phyloP scores from a whole-genome alignment of 2,888 invertebrate species.

The Ephialtes manifestator region DNA sequence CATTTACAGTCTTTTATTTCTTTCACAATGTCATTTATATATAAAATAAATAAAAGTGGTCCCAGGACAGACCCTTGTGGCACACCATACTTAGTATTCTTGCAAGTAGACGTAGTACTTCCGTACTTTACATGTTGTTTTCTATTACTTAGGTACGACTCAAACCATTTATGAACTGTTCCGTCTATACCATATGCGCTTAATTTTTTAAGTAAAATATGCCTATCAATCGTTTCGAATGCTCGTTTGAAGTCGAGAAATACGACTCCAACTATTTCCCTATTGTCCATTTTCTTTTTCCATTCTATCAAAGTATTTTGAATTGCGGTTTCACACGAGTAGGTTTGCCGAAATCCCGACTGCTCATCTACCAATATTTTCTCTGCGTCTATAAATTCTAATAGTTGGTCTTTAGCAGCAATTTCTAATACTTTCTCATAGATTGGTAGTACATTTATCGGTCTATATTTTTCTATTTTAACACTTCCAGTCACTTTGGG shows the following conservation, averaged over 20 bases:
- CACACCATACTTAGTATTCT: background rate
- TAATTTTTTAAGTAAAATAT: constrained; percentile 4
- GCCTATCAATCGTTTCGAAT: constrained; percentile 25
- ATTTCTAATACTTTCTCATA: constrained; percentile 36
- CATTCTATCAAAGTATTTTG: constrained; percentile 39
- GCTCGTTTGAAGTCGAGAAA: constrained; percentile 37
- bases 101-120: background rate
- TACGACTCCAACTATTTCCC: constrained; percentile 8
- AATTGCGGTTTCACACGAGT: constrained; percentile 34
- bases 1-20: background rate
- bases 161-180: background rate
- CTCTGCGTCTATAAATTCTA: background rate
- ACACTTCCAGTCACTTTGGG: constrained; percentile 24
- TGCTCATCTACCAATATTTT: constrained; percentile 21
- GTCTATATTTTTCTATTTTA: constrained; percentile 24
- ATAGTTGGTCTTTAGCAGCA: constrained; percentile 20
- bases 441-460: constrained; percentile 24
- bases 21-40: too few relatives aligned
- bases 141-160: constrained; percentile 14
- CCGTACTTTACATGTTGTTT: constrained; percentile 27
- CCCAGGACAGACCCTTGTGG: too few relatives aligned
- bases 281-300: constrained; percentile 29
- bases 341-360: constrained; percentile 23
- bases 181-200: constrained; percentile 8
- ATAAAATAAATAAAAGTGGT: too few relatives aligned